These are phyloP conservation scores for Hoplostethus atlanticus DNA, from an alignment of 2,797 vertebrate genomes.

Conservation along the genomic window DNA sequence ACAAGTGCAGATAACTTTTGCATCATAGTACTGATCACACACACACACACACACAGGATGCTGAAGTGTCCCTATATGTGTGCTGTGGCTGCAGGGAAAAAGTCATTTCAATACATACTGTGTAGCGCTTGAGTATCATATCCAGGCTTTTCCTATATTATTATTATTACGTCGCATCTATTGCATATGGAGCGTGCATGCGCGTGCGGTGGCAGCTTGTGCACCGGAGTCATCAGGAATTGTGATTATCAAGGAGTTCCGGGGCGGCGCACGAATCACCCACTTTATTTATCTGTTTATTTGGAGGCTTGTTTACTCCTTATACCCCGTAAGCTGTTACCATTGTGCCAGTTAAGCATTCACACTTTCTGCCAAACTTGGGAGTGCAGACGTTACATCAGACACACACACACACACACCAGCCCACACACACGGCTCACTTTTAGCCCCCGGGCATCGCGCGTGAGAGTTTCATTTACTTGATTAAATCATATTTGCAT, in stretches of 20 bases:
- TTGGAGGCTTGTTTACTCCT: constrained; percentile 33
- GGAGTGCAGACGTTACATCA: constrained; percentile 55
- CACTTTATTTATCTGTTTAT: constrained; percentile 27
- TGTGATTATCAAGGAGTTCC: constrained; percentile 21
- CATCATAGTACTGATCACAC: background rate
- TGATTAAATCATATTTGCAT: constrained; percentile 89
- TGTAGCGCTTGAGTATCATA: too few relatives aligned
- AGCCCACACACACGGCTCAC: constrained; percentile 33
- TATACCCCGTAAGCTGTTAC: background rate
- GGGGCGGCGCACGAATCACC: constrained; percentile 1
- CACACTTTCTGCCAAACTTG: constrained; percentile 12
- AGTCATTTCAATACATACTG: background rate
- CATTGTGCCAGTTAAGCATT: constrained; percentile 2
- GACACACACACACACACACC: background rate
- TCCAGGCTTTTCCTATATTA: too few relatives aligned
- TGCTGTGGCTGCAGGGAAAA: constrained; percentile 15
- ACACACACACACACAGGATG: background rate
- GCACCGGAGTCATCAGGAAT: constrained; percentile 13
- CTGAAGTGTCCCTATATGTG: background rate
- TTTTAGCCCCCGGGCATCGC: constrained; percentile 78
- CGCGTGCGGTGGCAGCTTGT: constrained; percentile 12
- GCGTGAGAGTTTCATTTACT: constrained; percentile 83
- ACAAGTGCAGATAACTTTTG: too few relatives aligned
- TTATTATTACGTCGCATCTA: background rate
- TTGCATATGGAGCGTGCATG: constrained; percentile 21